phyloP scores from a whole-genome alignment of 2,113 vertebrate species.

The Potamarius usumacintae region DNA sequence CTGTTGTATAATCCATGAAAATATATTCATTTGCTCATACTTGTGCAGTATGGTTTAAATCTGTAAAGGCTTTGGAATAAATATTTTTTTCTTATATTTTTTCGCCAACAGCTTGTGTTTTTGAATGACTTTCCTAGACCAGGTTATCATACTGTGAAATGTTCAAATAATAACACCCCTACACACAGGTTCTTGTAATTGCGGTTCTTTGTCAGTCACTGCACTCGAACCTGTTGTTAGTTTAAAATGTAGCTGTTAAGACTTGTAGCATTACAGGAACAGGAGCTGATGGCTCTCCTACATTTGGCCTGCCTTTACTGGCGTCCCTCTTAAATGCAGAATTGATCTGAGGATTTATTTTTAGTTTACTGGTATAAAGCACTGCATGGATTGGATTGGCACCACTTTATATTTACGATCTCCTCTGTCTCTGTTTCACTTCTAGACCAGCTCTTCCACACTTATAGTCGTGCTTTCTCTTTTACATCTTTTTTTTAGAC shows the following conservation, averaged over 20 bases:
- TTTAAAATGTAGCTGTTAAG: neutral
- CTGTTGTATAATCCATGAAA: too few relatives aligned
- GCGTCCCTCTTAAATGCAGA: neutral
- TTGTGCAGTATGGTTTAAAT: neutral
- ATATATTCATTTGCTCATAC: neutral
- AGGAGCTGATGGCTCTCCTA: neutral
- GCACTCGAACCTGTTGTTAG: neutral
- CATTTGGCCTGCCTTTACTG: neutral
- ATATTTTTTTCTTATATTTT: neutral
- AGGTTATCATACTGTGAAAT: neutral
- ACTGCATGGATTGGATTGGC: neutral
- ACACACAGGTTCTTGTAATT: neutral
- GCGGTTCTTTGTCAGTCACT: neutral
- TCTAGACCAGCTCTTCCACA: neutral
- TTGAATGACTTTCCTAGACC: neutral
- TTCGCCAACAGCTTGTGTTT: neutral
- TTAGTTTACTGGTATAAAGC: conserved; percentile 11
- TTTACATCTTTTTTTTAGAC: neutral
- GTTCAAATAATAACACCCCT: neutral
- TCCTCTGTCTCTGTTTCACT: neutral
- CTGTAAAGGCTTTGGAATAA: neutral
- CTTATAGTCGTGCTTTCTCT: neutral
- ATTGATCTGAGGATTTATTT: neutral
- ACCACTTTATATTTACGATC: conserved; percentile 2
- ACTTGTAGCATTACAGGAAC: neutral